Conservation (phyloP, 2,888 invertebrate species). For the Blastobasis adustella region DNA sequence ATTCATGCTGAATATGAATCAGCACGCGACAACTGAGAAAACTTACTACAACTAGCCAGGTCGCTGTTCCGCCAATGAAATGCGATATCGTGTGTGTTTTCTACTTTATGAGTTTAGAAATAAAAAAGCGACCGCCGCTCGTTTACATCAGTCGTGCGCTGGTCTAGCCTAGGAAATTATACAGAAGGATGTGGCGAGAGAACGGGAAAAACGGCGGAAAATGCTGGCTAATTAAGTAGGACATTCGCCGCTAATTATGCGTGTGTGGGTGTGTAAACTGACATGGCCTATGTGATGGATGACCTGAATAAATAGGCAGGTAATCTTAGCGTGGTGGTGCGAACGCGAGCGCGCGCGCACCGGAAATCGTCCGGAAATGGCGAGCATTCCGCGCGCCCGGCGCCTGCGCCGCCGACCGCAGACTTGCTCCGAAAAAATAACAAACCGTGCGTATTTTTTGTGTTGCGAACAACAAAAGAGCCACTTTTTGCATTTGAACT, state of each 20-base stretch:
- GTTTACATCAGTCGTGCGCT: no score
- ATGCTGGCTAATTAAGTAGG: slow-evolving; percentile 6
- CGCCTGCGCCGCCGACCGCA: slow-evolving; percentile 46
- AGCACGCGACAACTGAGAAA: slow-evolving; percentile 50
- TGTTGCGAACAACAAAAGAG: slow-evolving; percentile 20
- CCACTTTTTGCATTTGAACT: slow-evolving; percentile 11
- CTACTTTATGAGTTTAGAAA: background rate
- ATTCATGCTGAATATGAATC: slow-evolving; percentile 67
- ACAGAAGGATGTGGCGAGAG: slow-evolving; percentile 30
- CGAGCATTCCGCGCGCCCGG: slow-evolving; percentile 65
- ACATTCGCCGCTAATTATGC: background rate
- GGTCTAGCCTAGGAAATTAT: slow-evolving; percentile 22
- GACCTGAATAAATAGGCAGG: slow-evolving; percentile 16
- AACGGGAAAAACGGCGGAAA: slow-evolving; percentile 41
- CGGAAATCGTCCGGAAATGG: slow-evolving; percentile 74
- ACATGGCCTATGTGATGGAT: slow-evolving; percentile 5
- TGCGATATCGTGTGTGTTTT: slow-evolving; percentile 1
- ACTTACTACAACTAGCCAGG: slow-evolving; percentile 23
- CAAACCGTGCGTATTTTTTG: slow-evolving; percentile 28
- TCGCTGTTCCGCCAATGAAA: slow-evolving; percentile 2
- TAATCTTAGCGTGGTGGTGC: slow-evolving; percentile 43
- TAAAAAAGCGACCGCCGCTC: background rate
- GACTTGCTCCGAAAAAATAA: slow-evolving; percentile 42
- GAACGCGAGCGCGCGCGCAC: slow-evolving; percentile 36
- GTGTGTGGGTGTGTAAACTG: background rate